Percentiles rank a stretch among this genome's conserved stretches.
phyloP scores from a whole-genome alignment of 1,140 invertebrate genomes.

The Hylaeus volcanicus region DNA sequence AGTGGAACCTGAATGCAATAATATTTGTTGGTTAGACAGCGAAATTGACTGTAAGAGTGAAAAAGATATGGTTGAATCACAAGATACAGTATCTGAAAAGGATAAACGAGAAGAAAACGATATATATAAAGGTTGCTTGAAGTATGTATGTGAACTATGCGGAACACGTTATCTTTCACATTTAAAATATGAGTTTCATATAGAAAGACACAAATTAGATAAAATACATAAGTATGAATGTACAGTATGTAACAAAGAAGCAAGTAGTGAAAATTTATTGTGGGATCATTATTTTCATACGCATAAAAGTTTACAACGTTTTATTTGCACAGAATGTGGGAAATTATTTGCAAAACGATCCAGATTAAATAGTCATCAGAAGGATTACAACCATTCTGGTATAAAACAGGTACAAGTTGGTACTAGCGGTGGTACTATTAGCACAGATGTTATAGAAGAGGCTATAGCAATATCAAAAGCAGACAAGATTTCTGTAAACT shows the following conservation, averaged over 20 bases:
- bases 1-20: slow-evolving; percentile 26
- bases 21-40: slow-evolving; percentile 10
- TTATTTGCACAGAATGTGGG: slow-evolving; percentile 53
- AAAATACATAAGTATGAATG: slow-evolving; percentile 60
- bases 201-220: slow-evolving; percentile 59
- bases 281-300: slow-evolving; percentile 63
- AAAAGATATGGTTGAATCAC: slow-evolving; percentile 15
- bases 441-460: slow-evolving; percentile 25
- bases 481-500: slow-evolving; percentile 40
- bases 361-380: slow-evolving; percentile 54
- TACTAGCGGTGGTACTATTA: slow-evolving; percentile 4
- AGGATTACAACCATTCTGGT: slow-evolving; percentile 44
- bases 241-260: slow-evolving; percentile 54
- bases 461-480: slow-evolving; percentile 18
- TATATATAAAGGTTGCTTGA: slow-evolving; percentile 36
- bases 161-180: slow-evolving; percentile 54
- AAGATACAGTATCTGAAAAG: not conserved
- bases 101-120: slow-evolving; percentile 26
- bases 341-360: slow-evolving; percentile 50
- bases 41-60: slow-evolving; percentile 18
- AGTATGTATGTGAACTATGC: slow-evolving; percentile 53
- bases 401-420: slow-evolving; percentile 38
- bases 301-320: slow-evolving; percentile 54
- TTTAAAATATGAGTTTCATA: slow-evolving; percentile 62
- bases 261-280: slow-evolving; percentile 57